Evolutionary conservation across 1,140 invertebrate genomes (phyloP), one percentile per base, ranked within the genome.

Genomic region (Bombus confusus): DNA sequence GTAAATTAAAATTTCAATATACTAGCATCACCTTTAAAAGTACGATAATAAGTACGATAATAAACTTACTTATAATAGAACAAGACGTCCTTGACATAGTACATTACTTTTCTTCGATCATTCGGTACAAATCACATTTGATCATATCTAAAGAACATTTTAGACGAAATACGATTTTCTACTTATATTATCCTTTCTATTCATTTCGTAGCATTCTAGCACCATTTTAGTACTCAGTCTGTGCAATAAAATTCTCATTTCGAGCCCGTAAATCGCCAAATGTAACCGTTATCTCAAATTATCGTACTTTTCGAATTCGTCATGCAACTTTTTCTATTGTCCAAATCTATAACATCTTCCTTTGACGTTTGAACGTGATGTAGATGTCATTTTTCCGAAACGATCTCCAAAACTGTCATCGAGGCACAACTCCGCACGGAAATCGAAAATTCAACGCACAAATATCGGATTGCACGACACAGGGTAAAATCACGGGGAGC

Each of bases 401-500:
- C 37, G 28, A 52, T 34, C 52, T 3, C 8, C 25, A 39, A 13
- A 31, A 39, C 41, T 80, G 69, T 85, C 83, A 34, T 64, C 69
- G 69, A 37, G 28, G 25, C 47, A 2, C 25, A 15, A 34, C 28
- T 39, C 41, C 13, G 34, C 22, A 62, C 52, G 34, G 15, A 76
- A 79, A 90, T 90, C 86, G 82, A n/a, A n/a, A 57, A 88, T 86
- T 90, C n/a, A 39, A 39, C 34, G 34, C 47, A 81, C 74, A 78
- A 69, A 82, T 76, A 88, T 90, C 88, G 86, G 78, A 88, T 90
- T 80, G 86, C 81, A 59, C 68, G 72, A 59, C 47, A 52, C 59
- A 83, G 86, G 80, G 34, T 41, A 80, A 87, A 87, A 88, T 92
- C 90, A 90, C 84, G 79, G 43, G 34, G 88, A 79, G 81, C 87